These are phyloP conservation scores for Sardinella longiceps DNA, from an alignment of 2,797 vertebrate species.

Conservation along the genomic window DNA sequence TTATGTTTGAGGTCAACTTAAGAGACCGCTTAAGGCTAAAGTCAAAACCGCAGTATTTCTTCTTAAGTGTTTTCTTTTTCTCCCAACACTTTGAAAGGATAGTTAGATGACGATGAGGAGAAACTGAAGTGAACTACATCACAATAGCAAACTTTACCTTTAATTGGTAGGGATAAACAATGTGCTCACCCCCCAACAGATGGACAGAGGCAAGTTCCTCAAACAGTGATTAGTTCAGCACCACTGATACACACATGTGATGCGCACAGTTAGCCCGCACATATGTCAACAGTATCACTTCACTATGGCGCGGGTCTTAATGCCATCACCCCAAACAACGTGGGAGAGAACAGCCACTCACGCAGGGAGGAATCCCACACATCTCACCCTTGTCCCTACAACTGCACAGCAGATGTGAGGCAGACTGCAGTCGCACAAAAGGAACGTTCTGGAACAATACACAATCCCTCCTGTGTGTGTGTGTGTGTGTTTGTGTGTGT, in stretches of 20 bases:
- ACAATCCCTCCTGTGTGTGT: neutral
- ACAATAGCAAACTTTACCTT: neutral
- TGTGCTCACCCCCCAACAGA: neutral
- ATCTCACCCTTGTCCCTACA: constrained; percentile 46
- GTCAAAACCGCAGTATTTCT: neutral
- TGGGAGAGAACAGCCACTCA: constrained; percentile 12
- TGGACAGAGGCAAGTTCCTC: neutral
- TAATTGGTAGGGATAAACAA: neutral
- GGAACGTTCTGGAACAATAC: constrained; percentile 50
- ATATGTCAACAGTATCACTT: neutral
- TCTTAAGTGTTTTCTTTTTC: neutral
- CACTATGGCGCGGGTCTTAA: neutral
- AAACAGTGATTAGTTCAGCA: neutral
- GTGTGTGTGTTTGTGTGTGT: too few species aligned
- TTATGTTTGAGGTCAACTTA: neutral
- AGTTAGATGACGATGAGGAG: neutral
- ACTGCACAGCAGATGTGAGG: constrained; percentile 71
- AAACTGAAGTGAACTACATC: neutral
- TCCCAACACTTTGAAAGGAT: neutral
- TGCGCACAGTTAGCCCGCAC: neutral
- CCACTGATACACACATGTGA: neutral
- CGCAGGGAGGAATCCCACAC: constrained; percentile 37
- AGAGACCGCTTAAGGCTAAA: neutral
- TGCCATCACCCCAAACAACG: neutral
- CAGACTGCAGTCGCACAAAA: constrained; percentile 44